These are phyloP conservation scores for Notarius quadriscutis DNA, from an alignment of 2,113 vertebrate species.

Conservation along the genomic window DNA sequence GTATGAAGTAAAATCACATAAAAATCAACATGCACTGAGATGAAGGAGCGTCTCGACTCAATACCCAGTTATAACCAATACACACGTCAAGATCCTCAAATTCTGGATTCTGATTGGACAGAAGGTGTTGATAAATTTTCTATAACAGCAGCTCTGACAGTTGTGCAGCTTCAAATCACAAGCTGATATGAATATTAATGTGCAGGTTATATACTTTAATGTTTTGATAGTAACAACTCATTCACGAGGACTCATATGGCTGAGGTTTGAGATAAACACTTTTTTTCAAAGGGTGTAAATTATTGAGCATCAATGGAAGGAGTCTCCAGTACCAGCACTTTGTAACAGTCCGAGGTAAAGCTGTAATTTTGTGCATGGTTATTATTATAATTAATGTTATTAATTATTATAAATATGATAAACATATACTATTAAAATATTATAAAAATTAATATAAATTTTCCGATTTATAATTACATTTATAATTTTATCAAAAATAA, in stretches of 20 bases:
- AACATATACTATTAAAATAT: too few relatives aligned
- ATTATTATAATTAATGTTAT: too few relatives aligned
- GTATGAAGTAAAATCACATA: neutral
- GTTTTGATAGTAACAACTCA: neutral
- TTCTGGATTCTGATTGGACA: neutral
- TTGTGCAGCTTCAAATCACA: neutral
- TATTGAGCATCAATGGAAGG: neutral
- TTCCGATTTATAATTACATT: too few relatives aligned
- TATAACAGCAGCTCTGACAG: neutral
- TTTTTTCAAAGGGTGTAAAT: accelerated
- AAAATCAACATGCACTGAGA: neutral
- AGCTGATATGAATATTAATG: neutral
- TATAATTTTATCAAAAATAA: too few relatives aligned
- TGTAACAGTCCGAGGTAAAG: neutral
- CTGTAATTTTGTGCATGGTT: too few relatives aligned
- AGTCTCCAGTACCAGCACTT: neutral
- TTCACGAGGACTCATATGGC: neutral
- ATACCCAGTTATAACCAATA: neutral
- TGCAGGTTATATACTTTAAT: neutral
- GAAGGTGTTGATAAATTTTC: neutral
- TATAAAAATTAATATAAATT: too few relatives aligned
- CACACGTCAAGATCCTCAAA: too few relatives aligned
- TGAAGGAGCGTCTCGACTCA: neutral
- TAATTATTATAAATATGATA: too few relatives aligned
- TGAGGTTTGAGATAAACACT: neutral